These are phyloP conservation scores for Helicolenus hilgendorfi DNA, from an alignment of 2,797 vertebrate genomes.

Conservation along the genomic window DNA sequence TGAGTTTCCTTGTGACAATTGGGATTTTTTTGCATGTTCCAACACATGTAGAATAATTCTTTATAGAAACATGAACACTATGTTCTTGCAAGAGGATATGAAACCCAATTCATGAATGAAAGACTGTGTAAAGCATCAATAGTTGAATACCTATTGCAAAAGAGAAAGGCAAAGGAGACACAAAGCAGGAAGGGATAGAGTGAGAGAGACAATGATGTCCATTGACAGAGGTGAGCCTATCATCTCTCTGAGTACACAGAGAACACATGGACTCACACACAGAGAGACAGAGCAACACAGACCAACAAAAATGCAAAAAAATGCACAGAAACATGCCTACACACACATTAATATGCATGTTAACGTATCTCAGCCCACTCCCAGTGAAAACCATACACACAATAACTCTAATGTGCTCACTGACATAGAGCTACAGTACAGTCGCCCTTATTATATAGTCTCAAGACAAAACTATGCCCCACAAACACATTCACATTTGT, in stretches of 20 bases:
- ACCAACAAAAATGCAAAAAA: slow-evolving; percentile 31
- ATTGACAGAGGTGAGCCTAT: slow-evolving; percentile 74
- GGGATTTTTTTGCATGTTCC: background rate
- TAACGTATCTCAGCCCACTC: slow-evolving; percentile 49
- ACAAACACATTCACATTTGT: slow-evolving; percentile 8
- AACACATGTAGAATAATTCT: background rate
- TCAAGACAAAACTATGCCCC: slow-evolving; percentile 7
- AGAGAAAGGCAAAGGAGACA: background rate
- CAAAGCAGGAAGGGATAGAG: slow-evolving; percentile 1
- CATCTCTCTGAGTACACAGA: slow-evolving; percentile 36
- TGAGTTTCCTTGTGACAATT: background rate
- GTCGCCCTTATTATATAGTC: background rate
- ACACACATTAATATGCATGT: slow-evolving; percentile 67
- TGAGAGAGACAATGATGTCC: slow-evolving; percentile 64
- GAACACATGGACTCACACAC: slow-evolving; percentile 34
- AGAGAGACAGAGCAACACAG: background rate
- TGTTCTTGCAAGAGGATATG: background rate
- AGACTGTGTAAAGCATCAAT: background rate
- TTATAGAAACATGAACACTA: background rate
- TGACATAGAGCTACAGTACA: slow-evolving; percentile 10
- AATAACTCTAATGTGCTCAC: slow-evolving; percentile 49
- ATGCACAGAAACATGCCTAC: slow-evolving; percentile 51
- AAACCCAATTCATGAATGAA: background rate
- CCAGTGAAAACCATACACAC: slow-evolving; percentile 34
- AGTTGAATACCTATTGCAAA: background rate